Base-by-base conservation (phyloP, 2,888 invertebrate species). In the Merodon equestris region DNA sequence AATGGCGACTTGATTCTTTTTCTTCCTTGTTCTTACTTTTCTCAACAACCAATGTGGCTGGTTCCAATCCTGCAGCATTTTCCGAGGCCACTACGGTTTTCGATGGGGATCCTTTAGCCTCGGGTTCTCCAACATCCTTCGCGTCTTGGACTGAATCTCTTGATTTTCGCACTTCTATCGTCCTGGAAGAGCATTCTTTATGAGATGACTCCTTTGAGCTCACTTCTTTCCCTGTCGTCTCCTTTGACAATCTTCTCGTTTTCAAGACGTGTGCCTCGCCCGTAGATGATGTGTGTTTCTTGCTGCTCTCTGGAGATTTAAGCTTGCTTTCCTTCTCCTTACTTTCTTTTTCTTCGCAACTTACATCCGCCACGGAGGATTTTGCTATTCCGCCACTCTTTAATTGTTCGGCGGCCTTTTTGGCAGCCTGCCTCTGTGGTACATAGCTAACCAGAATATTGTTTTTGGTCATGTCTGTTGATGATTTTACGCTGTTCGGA, bases 331-430 rank as follows among this genome's bases (percentile, higher is more conserved):
- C 84, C 64, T 85, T 84, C 27, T 84, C 83, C 60, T 67, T 83
- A 12, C 56, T 91, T 47, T 83, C 61, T 27, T 83, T 84, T 1
- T 84, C 83, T 5, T 84, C 83, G 0, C 71, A 58, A 7, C 56
- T 47, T 38, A 48, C 48, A 4, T 76, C 66, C 15, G 73, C 9
- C 15, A 79, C 19, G 38, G 51, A 56, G n/a, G 67, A 34, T 48
- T 84, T 84, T 19, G 93, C 93, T 83, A 94, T 90, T 7, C 94
- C 94, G 13, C 94, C 94, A 87, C 94, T 95, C 86, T 96, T 95
- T 63, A 96, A 94, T 85, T 96, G 95, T 84, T 96, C 96, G 1
- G 96, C 96, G 0, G 96, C 96, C 87, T 96, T 96, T 87, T 96
- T 96, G 10, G 96, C 96, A 0, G 96, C 96, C 88, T 96, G 95